Evolutionary conservation across 2,113 vertebrate species (phyloP).

Genomic region (Lonchura striata): DNA sequence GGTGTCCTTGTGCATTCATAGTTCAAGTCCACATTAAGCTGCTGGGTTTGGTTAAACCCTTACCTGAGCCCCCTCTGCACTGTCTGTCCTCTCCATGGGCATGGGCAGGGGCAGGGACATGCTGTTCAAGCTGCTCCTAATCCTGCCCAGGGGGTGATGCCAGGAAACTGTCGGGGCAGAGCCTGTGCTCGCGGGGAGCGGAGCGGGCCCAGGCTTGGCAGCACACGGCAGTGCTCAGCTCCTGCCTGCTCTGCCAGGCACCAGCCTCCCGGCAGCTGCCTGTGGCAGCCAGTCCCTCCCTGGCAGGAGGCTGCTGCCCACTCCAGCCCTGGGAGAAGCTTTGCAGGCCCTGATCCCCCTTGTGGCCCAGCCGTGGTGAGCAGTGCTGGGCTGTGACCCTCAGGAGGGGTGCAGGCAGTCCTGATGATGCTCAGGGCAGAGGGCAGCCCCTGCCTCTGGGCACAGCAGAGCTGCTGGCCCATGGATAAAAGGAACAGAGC

Average conservation of each 20-base stretch:
- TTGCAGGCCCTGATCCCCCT: rapidly evolving
- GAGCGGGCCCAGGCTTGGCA: background rate
- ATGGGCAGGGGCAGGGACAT: rapidly evolving
- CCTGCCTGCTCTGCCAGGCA: background rate
- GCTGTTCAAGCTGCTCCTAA: background rate
- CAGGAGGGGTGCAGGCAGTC: background rate
- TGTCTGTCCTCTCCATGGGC: background rate
- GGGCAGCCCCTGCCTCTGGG: background rate
- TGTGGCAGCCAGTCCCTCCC: background rate
- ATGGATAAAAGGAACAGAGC: background rate
- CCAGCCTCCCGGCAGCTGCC: background rate
- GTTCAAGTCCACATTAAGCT: background rate
- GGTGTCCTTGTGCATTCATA: background rate
- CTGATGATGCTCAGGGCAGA: background rate
- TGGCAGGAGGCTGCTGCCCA: background rate
- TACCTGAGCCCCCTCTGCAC: background rate
- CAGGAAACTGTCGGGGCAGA: background rate
- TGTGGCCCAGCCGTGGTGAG: background rate
- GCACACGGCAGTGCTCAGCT: rapidly evolving
- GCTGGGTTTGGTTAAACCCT: background rate
- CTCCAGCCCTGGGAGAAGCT: rapidly evolving
- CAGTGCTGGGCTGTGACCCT: background rate
- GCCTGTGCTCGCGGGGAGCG: background rate
- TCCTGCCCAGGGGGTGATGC: background rate
- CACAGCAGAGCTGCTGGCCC: background rate